A percentile compares a stretch with the other conserved stretches of the same genome.
Evolutionary conservation across 2,888 invertebrate genomes (phyloP).

Genomic region (Geophilus truncorum): DNA sequence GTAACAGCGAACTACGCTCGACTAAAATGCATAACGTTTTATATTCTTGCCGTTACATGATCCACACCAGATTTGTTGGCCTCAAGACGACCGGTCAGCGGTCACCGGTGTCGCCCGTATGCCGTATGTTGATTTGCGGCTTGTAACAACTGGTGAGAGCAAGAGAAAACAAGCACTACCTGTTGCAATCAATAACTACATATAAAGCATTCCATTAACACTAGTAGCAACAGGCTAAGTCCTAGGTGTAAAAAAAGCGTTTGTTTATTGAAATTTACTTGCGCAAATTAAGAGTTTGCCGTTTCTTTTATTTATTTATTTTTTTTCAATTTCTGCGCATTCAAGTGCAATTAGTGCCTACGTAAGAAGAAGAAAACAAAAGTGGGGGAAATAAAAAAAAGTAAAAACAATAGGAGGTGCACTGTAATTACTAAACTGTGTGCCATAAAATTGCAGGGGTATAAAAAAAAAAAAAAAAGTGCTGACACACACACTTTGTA

Average conservation of each 20-base stretch:
- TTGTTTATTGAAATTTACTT: neutral
- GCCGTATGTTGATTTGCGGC: neutral
- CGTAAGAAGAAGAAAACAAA: neutral
- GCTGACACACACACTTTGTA: slow-evolving; percentile 7
- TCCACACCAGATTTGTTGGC: neutral
- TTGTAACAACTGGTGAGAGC: neutral
- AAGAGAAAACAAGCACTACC: neutral
- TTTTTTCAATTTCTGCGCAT: neutral
- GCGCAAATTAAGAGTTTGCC: neutral
- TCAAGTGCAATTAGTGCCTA: neutral
- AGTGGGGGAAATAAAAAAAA: neutral
- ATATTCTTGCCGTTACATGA: neutral
- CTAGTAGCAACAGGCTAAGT: neutral
- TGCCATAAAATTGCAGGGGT: neutral
- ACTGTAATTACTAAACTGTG: slow-evolving; percentile 13
- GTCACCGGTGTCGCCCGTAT: too few relatives aligned
- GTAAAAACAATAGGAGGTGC: neutral
- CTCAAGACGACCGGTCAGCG: neutral
- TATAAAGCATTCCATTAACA: slow-evolving; percentile 10
- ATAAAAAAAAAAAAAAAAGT: neutral
- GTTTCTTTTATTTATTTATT: neutral
- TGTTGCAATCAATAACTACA: slow-evolving; percentile 10
- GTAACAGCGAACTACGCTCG: neutral
- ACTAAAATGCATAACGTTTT: neutral
- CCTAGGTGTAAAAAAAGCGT: neutral